These are phyloP conservation scores for Echiichthys vipera DNA, from an alignment of 2,797 vertebrate species.

Conservation along the genomic window DNA sequence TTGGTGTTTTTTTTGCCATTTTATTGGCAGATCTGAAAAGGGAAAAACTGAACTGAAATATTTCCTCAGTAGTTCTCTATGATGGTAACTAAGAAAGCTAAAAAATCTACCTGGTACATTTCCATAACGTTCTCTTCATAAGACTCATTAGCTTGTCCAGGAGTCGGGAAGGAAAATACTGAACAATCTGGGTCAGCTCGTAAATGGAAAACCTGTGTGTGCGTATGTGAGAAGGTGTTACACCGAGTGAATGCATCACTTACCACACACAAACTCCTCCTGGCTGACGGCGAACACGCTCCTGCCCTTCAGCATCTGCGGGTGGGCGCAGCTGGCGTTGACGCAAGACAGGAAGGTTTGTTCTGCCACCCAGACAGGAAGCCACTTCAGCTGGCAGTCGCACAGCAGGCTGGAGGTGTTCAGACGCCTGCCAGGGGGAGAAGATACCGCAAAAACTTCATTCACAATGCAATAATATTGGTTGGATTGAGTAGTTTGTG, in stretches of 20 bases:
- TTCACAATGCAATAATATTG: background rate
- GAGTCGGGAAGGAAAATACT: conserved; percentile 44
- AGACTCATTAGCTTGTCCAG: conserved; percentile 42
- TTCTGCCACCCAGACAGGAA: conserved; percentile 94
- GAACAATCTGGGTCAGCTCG: conserved; percentile 63
- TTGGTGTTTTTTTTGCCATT: background rate
- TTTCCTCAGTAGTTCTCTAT: background rate
- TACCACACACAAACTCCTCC: conserved; percentile 96
- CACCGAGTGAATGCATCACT: conserved; percentile 75
- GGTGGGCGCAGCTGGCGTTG: conserved; percentile 96
- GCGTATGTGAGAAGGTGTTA: conserved; percentile 44
- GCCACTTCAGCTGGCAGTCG: conserved; percentile 98
- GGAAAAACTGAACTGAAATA: conserved; percentile 14
- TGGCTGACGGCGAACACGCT: conserved; percentile 91
- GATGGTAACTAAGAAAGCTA: conserved; percentile 1
- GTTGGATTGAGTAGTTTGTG: too few relatives aligned
- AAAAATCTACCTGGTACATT: conserved; percentile 41
- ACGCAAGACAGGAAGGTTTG: conserved; percentile 90
- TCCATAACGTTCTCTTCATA: conserved; percentile 39
- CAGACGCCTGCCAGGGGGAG: conserved; percentile 85
- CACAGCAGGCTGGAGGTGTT: conserved; percentile 98
- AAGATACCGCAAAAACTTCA: conserved; percentile 21
- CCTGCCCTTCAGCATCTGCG: conserved; percentile 92
- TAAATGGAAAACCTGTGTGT: conserved; percentile 64
- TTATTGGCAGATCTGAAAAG: background rate